A percentile compares a stretch with the other conserved stretches of the same genome.
These are phyloP conservation scores for Pherbina coryleti DNA, from an alignment of 2,888 invertebrate genomes.

Conservation along the genomic window DNA sequence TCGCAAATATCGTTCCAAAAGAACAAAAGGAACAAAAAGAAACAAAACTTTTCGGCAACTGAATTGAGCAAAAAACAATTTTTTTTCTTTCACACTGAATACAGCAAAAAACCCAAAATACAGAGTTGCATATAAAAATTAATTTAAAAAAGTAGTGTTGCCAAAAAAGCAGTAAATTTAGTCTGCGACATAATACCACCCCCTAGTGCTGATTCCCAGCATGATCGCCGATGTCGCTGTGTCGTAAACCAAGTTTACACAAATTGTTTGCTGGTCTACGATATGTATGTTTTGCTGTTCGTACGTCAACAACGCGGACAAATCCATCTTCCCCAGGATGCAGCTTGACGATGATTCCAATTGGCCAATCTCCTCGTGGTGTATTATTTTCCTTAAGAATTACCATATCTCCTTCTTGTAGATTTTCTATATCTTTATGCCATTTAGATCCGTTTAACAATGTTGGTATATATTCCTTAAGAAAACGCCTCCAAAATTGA, in stretches of 20 bases:
- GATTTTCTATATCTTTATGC: constrained; percentile 16
- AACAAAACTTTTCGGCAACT: too few species aligned
- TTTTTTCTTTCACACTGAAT: too few species aligned
- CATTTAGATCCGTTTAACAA: constrained; percentile 38
- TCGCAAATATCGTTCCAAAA: too few species aligned
- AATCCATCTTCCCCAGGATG: constrained; percentile 35
- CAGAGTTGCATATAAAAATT: too few species aligned
- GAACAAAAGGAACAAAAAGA: too few species aligned
- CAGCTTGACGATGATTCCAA: constrained; percentile 34
- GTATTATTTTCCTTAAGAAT: constrained; percentile 27
- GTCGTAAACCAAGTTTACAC: constrained; percentile 7
- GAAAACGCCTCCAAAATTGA: constrained; percentile 40
- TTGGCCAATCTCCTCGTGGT: constrained; percentile 37
- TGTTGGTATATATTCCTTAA: constrained; percentile 36
- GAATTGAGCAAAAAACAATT: too few species aligned
- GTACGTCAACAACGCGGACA: constrained; percentile 34
- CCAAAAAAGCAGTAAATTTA: too few species aligned
- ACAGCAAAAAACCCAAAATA: too few species aligned
- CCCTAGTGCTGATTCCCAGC: constrained; percentile 19
- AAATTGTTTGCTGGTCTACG: constrained; percentile 25
- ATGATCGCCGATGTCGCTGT: background rate
- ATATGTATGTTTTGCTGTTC: constrained; percentile 22
- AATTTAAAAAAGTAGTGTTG: too few species aligned
- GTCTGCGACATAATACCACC: background rate
- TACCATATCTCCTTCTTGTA: constrained; percentile 32